A percentile compares a stretch with the other conserved stretches of the same genome.
Conservation (phyloP, 1,140 invertebrate species). For the Cherax quadricarinatus region DNA sequence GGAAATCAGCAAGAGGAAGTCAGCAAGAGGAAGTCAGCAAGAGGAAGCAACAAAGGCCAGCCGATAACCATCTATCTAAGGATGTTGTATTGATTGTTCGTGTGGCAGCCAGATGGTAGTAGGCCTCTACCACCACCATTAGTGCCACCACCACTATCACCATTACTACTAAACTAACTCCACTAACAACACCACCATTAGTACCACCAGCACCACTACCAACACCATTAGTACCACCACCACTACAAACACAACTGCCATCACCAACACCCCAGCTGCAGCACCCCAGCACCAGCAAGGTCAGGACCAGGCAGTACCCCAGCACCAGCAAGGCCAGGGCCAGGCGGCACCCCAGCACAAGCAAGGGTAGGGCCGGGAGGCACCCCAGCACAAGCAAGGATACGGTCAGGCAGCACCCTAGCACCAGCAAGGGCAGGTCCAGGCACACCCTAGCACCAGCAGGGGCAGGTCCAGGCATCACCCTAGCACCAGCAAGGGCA, state of each 20-base stretch:
- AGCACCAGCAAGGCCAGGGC: no score
- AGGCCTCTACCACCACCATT: background rate
- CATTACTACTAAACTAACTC: no score
- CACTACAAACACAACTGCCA: background rate
- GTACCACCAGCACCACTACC: background rate
- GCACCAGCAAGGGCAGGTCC: no score
- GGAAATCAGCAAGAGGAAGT: background rate
- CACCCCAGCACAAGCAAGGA: no score
- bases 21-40: background rate
- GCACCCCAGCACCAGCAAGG: background rate
- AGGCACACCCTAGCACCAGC: background rate
- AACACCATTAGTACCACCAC: background rate
- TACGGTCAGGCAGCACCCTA: no score
- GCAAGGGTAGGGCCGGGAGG: background rate
- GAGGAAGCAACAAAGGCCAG: no score
- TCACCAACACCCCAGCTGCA: background rate
- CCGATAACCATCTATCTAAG: background rate
- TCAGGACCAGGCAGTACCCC: background rate
- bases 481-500: background rate
- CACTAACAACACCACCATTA: background rate
- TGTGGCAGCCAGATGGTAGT: conserved; percentile 4
- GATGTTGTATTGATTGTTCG: background rate
- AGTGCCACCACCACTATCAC: no score
- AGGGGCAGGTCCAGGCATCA: background rate
- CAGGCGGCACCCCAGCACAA: background rate